Conservation (phyloP, 1,140 invertebrate species). For the Halesus radiatus region DNA sequence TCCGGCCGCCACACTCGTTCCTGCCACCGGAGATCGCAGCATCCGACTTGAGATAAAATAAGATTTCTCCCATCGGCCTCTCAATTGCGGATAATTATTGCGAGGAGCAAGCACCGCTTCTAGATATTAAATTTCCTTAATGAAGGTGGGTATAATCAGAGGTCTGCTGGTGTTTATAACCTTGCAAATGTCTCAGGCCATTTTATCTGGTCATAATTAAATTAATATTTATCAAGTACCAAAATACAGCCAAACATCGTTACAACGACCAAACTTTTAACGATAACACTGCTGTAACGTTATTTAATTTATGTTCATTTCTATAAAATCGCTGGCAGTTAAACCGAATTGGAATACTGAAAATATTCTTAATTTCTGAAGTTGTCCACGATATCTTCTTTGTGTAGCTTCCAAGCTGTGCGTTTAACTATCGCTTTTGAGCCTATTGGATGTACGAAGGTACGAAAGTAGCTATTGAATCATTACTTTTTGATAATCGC, state of each 20-base stretch:
- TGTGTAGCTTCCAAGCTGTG: too few relatives aligned
- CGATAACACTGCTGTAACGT: too few relatives aligned
- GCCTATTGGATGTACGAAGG: too few relatives aligned
- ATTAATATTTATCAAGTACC: background rate
- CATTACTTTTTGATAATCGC: too few relatives aligned
- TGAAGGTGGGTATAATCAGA: background rate
- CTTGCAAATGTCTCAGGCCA: background rate
- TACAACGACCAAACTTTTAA: too few relatives aligned
- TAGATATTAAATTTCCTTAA: background rate
- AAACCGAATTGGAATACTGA: too few relatives aligned
- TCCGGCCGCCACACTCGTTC: conserved; percentile 45
- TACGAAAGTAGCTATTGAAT: too few relatives aligned
- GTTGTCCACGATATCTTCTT: too few relatives aligned
- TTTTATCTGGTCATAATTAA: background rate
- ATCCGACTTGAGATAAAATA: conserved; percentile 18
- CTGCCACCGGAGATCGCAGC: conserved; percentile 35
- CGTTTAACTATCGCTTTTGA: too few relatives aligned
- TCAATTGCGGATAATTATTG: background rate
- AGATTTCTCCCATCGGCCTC: background rate
- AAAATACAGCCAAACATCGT: background rate
- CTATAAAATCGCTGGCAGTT: too few relatives aligned
- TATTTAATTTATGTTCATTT: too few relatives aligned
- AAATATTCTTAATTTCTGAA: too few relatives aligned
- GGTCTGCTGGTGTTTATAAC: background rate
- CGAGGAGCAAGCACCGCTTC: background rate